Conservation (phyloP, 64 coral and sea anemone species). For the Stylophora pistillata region DNA sequence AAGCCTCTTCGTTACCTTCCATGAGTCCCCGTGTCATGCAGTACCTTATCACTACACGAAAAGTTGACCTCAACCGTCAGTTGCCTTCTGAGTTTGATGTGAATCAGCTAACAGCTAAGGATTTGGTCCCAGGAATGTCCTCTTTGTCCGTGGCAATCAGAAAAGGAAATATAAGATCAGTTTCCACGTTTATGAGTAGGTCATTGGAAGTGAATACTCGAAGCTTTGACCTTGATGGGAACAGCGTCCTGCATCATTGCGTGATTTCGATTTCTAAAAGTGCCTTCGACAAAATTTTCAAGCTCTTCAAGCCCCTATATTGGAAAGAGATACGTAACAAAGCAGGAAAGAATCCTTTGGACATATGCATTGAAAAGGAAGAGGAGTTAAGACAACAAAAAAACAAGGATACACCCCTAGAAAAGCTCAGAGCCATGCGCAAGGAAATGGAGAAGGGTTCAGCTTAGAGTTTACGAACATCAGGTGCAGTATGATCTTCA, state of each 20-base stretch:
- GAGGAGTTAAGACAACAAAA: background rate
- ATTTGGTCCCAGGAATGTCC: slow-evolving; percentile 30
- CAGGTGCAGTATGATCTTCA: background rate
- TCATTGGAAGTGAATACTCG: background rate
- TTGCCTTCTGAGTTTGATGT: background rate
- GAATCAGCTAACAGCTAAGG: background rate
- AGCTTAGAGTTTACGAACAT: background rate
- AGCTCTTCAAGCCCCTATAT: background rate
- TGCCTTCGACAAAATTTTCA: slow-evolving; percentile 43
- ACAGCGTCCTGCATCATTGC: slow-evolving; percentile 52
- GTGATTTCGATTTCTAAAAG: slow-evolving; percentile 16
- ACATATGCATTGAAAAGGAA: slow-evolving; percentile 1
- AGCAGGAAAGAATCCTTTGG: slow-evolving; percentile 14
- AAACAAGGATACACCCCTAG: background rate
- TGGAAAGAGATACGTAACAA: slow-evolving; percentile 43
- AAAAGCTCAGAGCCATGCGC: background rate
- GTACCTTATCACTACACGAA: slow-evolving; percentile 34
- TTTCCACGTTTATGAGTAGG: slow-evolving; percentile 28
- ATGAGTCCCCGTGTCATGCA: slow-evolving; percentile 38
- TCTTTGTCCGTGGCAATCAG: slow-evolving; percentile 50
- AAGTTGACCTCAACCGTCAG: slow-evolving; percentile 60
- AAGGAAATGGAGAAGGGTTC: background rate
- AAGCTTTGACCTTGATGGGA: slow-evolving; percentile 41
- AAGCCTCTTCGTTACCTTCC: slow-evolving; percentile 52
- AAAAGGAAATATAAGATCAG: background rate